Evolutionary conservation across 2,113 vertebrate genomes (phyloP).

Genomic region (Pterocles orientalis): DNA sequence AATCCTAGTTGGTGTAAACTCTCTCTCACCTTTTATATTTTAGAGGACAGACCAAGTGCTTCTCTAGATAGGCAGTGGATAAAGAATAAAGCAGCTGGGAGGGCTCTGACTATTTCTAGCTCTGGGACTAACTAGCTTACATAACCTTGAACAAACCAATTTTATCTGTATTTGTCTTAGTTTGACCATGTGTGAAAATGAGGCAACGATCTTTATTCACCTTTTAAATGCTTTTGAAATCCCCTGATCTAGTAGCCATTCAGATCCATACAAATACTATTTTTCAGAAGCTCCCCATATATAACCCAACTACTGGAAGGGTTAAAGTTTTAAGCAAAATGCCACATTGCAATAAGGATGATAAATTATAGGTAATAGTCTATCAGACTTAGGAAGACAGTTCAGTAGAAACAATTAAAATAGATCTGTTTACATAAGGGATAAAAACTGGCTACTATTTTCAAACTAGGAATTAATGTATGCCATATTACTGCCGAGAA

Average conservation of each 20-base stretch:
- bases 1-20: neutral
- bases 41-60: neutral
- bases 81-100: neutral
- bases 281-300: neutral
- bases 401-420: constrained; percentile 3
- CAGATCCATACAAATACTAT: neutral
- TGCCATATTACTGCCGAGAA: neutral
- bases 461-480: constrained; percentile 5
- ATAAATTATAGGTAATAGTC: neutral
- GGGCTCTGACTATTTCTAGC: constrained; percentile 33
- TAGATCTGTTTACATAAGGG: neutral
- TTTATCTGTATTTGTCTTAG: constrained; percentile 50
- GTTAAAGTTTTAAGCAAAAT: constrained; percentile 20
- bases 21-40: neutral
- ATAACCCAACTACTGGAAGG: neutral
- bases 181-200: constrained; percentile 57
- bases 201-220: constrained; percentile 23
- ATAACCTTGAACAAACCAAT: constrained; percentile 23
- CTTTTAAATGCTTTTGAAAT: constrained; percentile 41
- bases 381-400: neutral
- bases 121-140: neutral
- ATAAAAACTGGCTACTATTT: constrained; percentile 29
- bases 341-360: neutral
- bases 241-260: neutral
- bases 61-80: neutral